A percentile compares a stretch with the other conserved stretches of the same genome.
phyloP scores from a whole-genome alignment of 2,797 vertebrate species.

The Enteromius treurensis region DNA sequence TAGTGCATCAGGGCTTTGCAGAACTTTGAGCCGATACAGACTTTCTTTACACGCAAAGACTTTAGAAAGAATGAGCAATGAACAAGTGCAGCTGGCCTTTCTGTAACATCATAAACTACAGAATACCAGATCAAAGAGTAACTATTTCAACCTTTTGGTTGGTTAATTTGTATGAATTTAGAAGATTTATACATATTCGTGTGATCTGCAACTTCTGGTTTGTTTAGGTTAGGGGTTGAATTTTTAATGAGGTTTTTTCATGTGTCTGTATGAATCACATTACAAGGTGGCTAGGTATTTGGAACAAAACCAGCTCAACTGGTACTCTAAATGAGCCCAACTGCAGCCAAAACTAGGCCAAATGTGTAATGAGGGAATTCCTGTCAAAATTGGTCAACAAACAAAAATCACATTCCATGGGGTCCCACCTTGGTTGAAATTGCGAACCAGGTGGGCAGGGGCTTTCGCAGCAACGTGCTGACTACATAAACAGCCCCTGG shows the following conservation, averaged over 20 bases:
- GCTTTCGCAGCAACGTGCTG: not conserved
- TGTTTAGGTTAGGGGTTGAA: not conserved
- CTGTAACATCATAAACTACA: not conserved
- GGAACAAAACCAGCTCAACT: not conserved
- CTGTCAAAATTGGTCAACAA: not conserved
- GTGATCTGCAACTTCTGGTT: not conserved
- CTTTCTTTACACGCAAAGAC: not conserved
- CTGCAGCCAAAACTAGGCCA: too few relatives aligned
- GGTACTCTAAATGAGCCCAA: too few relatives aligned
- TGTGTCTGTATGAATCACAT: not conserved
- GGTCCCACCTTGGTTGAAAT: not conserved
- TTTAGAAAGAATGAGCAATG: slow-evolving; percentile 6
- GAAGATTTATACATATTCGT: not conserved
- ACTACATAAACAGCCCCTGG: not conserved
- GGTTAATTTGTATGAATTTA: not conserved
- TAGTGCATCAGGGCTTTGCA: not conserved
- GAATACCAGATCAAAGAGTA: not conserved
- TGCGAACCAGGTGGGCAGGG: not conserved
- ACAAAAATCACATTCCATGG: not conserved
- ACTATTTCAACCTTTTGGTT: not conserved
- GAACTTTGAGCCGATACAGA: not conserved
- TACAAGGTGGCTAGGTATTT: not conserved
- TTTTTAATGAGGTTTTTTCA: not conserved
- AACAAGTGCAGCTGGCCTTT: not conserved
- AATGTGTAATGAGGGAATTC: not conserved